Conservation (phyloP, 2,888 invertebrate genomes). For the Cactoblastis cactorum region DNA sequence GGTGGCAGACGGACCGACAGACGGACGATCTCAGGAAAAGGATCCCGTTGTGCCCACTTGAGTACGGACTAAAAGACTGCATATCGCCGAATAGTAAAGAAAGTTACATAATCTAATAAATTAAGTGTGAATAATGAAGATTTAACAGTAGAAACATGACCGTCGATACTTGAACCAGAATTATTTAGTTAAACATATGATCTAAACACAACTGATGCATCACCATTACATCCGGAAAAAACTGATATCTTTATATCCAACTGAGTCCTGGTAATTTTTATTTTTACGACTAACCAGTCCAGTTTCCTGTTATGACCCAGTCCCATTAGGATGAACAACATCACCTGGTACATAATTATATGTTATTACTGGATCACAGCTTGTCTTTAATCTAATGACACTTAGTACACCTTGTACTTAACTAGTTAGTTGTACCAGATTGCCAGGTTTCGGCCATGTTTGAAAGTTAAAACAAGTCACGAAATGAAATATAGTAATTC, state of each 20-base stretch:
- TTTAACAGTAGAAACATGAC: too few relatives aligned
- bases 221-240: slow-evolving; percentile 1
- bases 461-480: slow-evolving; percentile 3
- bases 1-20: too few relatives aligned
- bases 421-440: slow-evolving; percentile 30
- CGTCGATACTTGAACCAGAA: too few relatives aligned
- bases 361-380: slow-evolving; percentile 21
- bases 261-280: not conserved
- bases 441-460: slow-evolving; percentile 28
- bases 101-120: too few relatives aligned
- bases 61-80: too few relatives aligned
- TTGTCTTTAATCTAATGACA: not conserved
- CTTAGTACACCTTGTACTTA: not conserved
- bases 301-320: slow-evolving; percentile 20
- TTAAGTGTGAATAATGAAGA: too few relatives aligned
- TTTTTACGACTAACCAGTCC: slow-evolving; percentile 19
- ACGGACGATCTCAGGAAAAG: too few relatives aligned
- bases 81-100: too few relatives aligned
- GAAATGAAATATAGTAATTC: slow-evolving; percentile 13
- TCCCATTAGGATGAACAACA: slow-evolving; percentile 14
- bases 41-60: too few relatives aligned
- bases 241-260: not conserved
- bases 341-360: slow-evolving; percentile 23
- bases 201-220: not conserved
- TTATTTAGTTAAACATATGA: too few relatives aligned